Conservation (phyloP, 1,140 invertebrate genomes). For the Dendrolimus kikuchii region DNA sequence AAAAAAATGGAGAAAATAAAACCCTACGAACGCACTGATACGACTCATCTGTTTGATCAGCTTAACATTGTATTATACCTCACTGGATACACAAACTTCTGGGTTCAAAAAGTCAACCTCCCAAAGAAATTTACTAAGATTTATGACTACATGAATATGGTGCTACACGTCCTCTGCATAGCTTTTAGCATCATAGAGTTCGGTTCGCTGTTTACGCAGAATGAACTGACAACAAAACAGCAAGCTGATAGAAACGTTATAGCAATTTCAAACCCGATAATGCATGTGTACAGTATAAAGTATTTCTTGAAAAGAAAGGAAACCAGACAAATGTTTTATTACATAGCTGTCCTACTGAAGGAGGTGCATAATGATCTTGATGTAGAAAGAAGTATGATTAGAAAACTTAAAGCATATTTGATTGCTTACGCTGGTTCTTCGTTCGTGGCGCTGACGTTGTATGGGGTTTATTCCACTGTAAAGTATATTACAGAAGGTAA, state of each 20-base stretch:
- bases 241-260: slow-evolving; percentile 9
- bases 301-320: slow-evolving; percentile 1
- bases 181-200: slow-evolving; percentile 1
- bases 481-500: background rate
- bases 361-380: slow-evolving; percentile 11
- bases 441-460: background rate
- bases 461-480: slow-evolving; percentile 4
- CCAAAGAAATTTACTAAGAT: background rate
- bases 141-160: background rate
- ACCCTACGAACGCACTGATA: background rate
- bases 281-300: slow-evolving; percentile 6
- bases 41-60: slow-evolving; percentile 1
- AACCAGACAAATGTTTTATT: slow-evolving; percentile 7
- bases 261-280: slow-evolving; percentile 3
- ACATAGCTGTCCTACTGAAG: slow-evolving; percentile 9
- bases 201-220: slow-evolving; percentile 15
- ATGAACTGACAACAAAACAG: slow-evolving; percentile 12
- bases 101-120: slow-evolving; percentile 2
- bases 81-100: background rate
- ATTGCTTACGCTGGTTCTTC: too few relatives aligned
- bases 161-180: background rate
- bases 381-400: slow-evolving; percentile 11
- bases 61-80: slow-evolving; percentile 2
- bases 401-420: slow-evolving; percentile 7
- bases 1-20: background rate